A percentile compares a stretch with the other conserved stretches of the same genome.
These are phyloP conservation scores for Catharus ustulatus DNA, from an alignment of 2,797 vertebrate species.

Conservation along the genomic window DNA sequence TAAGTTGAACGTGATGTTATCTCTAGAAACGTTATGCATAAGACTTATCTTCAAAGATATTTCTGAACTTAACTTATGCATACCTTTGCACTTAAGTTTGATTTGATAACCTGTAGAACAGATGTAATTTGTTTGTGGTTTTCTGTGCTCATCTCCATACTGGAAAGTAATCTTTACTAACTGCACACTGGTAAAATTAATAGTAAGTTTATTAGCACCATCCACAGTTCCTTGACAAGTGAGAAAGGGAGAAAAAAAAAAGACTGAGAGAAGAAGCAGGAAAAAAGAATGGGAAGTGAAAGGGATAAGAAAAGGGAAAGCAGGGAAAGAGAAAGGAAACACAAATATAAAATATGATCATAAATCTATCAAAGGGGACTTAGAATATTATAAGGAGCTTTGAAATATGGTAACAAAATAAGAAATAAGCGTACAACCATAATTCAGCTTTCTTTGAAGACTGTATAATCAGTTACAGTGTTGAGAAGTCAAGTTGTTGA, in stretches of 20 bases:
- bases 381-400: not conserved
- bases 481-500: not conserved
- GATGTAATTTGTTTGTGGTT: constrained; percentile 10
- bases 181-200: not conserved
- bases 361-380: not conserved
- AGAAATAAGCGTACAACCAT: not conserved
- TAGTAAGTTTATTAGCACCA: not conserved
- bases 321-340: not conserved
- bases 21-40: constrained; percentile 17
- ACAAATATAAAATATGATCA: not conserved
- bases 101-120: constrained; percentile 11
- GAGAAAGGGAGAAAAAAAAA: not conserved
- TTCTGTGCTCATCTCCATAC: not conserved
- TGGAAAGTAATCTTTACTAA: not conserved
- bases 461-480: not conserved
- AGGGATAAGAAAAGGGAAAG: not conserved
- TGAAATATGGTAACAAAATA: not conserved
- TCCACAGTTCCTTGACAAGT: not conserved
- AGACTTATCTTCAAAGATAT: constrained; percentile 49
- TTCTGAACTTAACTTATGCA: constrained; percentile 16
- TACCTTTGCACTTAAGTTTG: not conserved
- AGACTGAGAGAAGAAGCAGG: not conserved
- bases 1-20: not conserved
- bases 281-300: no score
- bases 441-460: not conserved